A percentile compares a stretch with the other conserved stretches of the same genome.
Conservation (phyloP, 2,113 vertebrate genomes). For the Micromys minutus region DNA sequence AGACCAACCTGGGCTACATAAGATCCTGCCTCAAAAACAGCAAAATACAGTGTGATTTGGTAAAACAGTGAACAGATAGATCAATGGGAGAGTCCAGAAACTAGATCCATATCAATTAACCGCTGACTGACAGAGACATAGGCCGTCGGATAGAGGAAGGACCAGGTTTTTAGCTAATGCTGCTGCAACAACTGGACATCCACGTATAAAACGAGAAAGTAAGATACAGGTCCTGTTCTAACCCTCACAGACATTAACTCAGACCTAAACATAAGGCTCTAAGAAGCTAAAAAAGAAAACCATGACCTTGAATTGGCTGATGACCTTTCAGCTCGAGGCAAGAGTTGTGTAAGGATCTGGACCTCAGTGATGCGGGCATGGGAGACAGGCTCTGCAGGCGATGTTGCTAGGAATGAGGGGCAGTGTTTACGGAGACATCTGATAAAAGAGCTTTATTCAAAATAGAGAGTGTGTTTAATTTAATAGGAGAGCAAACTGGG, state of each 20-base stretch:
- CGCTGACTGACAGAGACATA: neutral
- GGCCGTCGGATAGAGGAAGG: neutral
- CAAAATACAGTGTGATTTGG: neutral
- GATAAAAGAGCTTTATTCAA: neutral
- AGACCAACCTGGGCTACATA: neutral
- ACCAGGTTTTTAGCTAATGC: neutral
- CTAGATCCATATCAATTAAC: neutral
- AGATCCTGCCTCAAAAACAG: neutral
- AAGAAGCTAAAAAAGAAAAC: neutral
- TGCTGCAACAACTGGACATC: neutral
- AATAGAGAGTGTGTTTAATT: neutral
- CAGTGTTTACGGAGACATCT: neutral
- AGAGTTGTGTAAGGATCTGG: neutral
- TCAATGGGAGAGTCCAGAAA: neutral
- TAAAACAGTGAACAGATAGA: neutral
- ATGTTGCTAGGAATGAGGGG: neutral
- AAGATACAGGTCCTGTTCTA: neutral
- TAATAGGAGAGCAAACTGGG: neutral
- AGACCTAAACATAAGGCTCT: neutral
- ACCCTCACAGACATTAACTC: neutral
- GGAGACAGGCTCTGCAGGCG: neutral
- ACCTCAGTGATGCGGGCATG: neutral
- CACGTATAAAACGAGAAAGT: neutral
- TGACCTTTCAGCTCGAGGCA: neutral
- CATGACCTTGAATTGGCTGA: neutral